Base-by-base conservation (phyloP, 2,113 vertebrate species). In the Brachypteracias leptosomus region DNA sequence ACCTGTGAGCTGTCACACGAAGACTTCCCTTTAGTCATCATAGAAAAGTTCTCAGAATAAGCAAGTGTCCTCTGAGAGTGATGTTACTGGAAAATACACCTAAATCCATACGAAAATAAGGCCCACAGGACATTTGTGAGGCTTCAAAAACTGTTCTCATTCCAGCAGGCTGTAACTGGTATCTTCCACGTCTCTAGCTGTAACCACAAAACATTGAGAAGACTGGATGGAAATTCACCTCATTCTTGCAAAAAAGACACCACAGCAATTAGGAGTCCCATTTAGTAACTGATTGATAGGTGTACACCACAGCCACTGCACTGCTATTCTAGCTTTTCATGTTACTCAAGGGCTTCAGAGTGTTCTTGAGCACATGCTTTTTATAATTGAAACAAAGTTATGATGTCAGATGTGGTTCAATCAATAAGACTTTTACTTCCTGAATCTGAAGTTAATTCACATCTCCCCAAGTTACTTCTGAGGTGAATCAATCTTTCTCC, bases 251-350 rank as follows among this genome's bases (percentile, higher is more conserved):
- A 35, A 52, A n/a, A 22, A 42, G 8, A 49, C 6, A 51, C 1
- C 6, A 22, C 4, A 55, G 35, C 0, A 0, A 36, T 0, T 4
- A 36, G 11, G 28, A 79, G n/a, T 10, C 18, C 18, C 54, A 24
- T 1, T 0, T 7, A 61, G 63, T 15, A 57, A 10, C 24, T 1
- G 1, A 8, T 16, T 1, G 1, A 8, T 16, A 84, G 25, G 16
- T 11, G 3, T 10, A 33, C 2, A 2, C 31, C n/a, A 31, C 26
- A 24, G 26, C 5, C 26, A 7, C n/a, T 46, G 18, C 40, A 22
- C 46, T 26, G 33, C 28, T 85, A 7, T 21, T 76, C 17, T 7
- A 35, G 11, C 15, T 12, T 26, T 31, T 4, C 11, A 6, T 15
- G 18, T 28, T 28, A 26, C 24, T 44, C 29, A 3, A 11, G 62